Conservation (phyloP, 2,113 vertebrate species). For the Protomyctophum bolini region DNA sequence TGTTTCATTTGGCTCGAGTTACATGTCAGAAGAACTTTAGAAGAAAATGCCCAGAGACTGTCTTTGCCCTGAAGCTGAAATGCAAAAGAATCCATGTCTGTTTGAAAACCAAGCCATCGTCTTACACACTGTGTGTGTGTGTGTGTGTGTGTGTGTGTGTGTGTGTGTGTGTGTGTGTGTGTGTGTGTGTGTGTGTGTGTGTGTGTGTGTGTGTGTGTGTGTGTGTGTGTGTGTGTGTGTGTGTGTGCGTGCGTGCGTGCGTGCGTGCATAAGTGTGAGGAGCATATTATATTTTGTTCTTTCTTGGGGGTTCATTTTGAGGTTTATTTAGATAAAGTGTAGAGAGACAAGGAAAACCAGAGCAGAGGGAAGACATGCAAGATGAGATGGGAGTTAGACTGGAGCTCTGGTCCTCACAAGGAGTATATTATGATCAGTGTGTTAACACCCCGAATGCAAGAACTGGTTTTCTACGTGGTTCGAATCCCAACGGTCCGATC, state of each 20-base stretch:
- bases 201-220: neutral
- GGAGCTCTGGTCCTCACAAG: too few species aligned
- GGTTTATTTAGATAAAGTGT: neutral
- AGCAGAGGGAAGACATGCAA: too few species aligned
- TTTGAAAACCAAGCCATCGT: slow-evolving; percentile 9
- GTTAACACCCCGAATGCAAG: too few species aligned
- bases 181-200: neutral
- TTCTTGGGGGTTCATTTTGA: neutral
- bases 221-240: neutral
- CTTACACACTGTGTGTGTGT: neutral
- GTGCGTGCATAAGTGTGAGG: neutral
- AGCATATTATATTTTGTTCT: neutral
- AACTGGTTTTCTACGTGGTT: too few species aligned
- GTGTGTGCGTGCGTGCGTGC: slow-evolving; percentile 1
- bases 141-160: neutral
- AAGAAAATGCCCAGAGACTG: slow-evolving; percentile 42
- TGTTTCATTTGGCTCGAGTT: slow-evolving; percentile 58
- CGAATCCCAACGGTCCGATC: too few species aligned
- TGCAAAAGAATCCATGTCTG: slow-evolving; percentile 3
- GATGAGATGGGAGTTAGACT: too few species aligned
- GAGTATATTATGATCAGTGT: too few species aligned
- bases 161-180: slow-evolving; percentile 1
- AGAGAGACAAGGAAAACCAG: too few species aligned
- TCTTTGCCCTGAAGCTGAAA: slow-evolving; percentile 16
- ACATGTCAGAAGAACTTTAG: slow-evolving; percentile 43